phyloP scores from a whole-genome alignment of 1,140 invertebrate species.

The Paralvinella palmiformis region DNA sequence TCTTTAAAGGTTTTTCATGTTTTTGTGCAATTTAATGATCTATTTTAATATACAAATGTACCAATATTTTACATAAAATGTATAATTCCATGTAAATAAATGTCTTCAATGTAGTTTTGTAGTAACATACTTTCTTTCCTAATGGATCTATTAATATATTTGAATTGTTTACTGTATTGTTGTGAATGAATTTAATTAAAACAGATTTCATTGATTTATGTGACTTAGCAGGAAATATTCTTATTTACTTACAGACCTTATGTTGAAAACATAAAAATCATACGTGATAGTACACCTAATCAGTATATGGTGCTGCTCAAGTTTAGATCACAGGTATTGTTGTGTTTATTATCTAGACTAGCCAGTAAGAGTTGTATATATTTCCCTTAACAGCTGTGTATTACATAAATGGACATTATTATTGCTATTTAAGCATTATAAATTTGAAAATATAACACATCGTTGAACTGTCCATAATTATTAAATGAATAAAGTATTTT shows the following conservation, averaged over 20 bases:
- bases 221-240: not conserved
- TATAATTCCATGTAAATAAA: not conserved
- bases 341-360: too few relatives aligned
- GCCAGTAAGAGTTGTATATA: too few relatives aligned
- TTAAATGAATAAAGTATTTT: too few relatives aligned
- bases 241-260: conserved; percentile 57
- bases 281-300: conserved; percentile 77
- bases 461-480: too few relatives aligned
- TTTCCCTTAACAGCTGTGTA: too few relatives aligned
- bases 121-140: not conserved
- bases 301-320: conserved; percentile 96
- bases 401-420: too few relatives aligned
- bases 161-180: not conserved
- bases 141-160: not conserved
- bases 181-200: not conserved
- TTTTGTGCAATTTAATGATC: too few relatives aligned
- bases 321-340: conserved; percentile 62
- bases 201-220: not conserved
- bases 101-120: not conserved
- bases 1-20: too few relatives aligned
- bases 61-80: not conserved
- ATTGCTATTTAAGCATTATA: too few relatives aligned
- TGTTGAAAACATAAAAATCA: conserved; percentile 85
- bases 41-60: too few relatives aligned
- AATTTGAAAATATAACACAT: too few relatives aligned